These are phyloP conservation scores for Atrina japonica DNA, from an alignment of 2,888 invertebrate genomes.

Conservation along the genomic window DNA sequence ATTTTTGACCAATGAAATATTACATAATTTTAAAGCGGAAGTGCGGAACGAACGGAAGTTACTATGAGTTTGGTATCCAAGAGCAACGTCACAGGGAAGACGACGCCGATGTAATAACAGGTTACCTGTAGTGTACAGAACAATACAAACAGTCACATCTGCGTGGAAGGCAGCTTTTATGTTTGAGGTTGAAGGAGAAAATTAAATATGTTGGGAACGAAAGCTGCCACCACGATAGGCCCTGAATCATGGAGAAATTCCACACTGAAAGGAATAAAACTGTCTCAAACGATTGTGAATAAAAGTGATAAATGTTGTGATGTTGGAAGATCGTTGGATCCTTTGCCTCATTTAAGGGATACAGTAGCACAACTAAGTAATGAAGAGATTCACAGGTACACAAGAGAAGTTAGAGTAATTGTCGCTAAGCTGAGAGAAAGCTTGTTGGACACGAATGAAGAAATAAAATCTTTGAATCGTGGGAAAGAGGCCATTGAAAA, in stretches of 20 bases:
- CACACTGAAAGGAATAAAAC: conserved; percentile 76
- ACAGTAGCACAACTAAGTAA: conserved; percentile 78
- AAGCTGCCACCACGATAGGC: conserved; percentile 71
- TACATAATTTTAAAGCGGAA: conserved; percentile 17
- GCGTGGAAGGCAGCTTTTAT: conserved; percentile 21
- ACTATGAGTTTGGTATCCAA: conserved; percentile 55
- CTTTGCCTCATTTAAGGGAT: conserved; percentile 79
- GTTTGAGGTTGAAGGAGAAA: conserved; percentile 17
- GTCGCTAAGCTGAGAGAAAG: conserved; percentile 78
- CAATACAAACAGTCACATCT: conserved; percentile 13
- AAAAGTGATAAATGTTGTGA: conserved; percentile 76
- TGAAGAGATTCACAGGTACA: conserved; percentile 78
- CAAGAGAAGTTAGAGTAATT: conserved; percentile 76
- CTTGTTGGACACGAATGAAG: conserved; percentile 79
- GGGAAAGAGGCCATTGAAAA: conserved; percentile 78
- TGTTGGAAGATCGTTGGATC: conserved; percentile 76
- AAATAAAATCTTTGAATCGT: conserved; percentile 78
- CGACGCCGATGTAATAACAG: conserved; percentile 48
- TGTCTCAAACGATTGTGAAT: conserved; percentile 75
- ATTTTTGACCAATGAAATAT: conserved; percentile 30
- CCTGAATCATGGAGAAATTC: conserved; percentile 78
- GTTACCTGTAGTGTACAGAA: too few species aligned
- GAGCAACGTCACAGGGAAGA: conserved; percentile 59
- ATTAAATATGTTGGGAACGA: conserved; percentile 60
- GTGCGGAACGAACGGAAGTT: conserved; percentile 51